phyloP scores from a whole-genome alignment of 2,113 vertebrate species.

The Apteryx owenii region DNA sequence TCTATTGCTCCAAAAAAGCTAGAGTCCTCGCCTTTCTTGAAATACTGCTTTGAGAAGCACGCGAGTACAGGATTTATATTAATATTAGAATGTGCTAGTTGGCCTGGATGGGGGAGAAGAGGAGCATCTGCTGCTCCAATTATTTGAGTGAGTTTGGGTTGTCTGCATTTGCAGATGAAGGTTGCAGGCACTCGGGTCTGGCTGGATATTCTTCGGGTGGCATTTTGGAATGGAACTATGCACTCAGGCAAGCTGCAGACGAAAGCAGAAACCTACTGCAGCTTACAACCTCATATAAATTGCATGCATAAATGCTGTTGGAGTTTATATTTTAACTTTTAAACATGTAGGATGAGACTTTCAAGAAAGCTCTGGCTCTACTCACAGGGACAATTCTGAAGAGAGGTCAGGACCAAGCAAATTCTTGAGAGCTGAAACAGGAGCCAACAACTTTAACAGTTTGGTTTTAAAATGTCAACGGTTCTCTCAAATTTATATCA shows the following conservation, averaged over 20 bases:
- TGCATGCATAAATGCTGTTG: not conserved
- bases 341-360: not conserved
- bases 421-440: not conserved
- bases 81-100: fast-evolving
- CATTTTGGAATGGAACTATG: fast-evolving
- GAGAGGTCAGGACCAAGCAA: not conserved
- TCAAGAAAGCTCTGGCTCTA: not conserved
- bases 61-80: fast-evolving
- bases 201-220: not conserved
- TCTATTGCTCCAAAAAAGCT: fast-evolving
- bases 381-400: not conserved
- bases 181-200: not conserved
- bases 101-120: not conserved
- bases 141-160: not conserved
- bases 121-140: not conserved
- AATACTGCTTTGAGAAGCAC: not conserved
- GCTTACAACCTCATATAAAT: not conserved
- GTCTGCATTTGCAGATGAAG: not conserved
- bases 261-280: not conserved
- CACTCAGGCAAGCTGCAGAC: not conserved
- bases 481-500: not conserved
- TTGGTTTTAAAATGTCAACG: not conserved
- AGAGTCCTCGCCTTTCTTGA: not conserved
- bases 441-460: not conserved
- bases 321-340: not conserved